Evolutionary conservation across 2,113 vertebrate species (phyloP).

Genomic region (Enhydra lutris): DNA sequence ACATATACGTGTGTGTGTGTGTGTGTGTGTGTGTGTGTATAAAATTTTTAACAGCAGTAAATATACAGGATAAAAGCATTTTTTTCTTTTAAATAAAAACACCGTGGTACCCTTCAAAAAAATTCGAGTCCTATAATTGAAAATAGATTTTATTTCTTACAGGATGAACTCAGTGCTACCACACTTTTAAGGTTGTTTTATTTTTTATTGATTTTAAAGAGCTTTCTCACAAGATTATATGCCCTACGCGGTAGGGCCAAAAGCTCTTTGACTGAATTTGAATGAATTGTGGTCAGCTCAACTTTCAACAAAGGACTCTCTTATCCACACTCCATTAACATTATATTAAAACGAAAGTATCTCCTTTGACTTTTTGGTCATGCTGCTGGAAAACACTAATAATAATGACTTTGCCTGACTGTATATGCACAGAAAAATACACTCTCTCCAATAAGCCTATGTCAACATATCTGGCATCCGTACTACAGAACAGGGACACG

Average conservation of each 20-base stretch:
- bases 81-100: constrained; percentile 30
- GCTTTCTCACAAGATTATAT: constrained; percentile 52
- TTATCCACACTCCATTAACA: constrained; percentile 9
- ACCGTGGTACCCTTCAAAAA: constrained; percentile 2
- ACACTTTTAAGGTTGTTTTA: constrained; percentile 35
- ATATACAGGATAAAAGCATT: not conserved
- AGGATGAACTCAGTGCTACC: constrained; percentile 37
- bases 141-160: constrained; percentile 22
- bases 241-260: not conserved
- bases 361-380: not conserved
- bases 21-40: not conserved
- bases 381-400: not conserved
- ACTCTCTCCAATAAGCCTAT: not conserved
- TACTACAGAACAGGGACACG: not conserved
- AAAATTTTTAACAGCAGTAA: not conserved
- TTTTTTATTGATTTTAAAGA: constrained; percentile 54
- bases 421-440: not conserved
- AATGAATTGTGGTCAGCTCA: constrained; percentile 35
- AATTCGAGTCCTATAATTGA: constrained; percentile 28
- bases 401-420: not conserved
- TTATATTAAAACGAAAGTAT: not conserved
- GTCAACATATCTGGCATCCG: not conserved
- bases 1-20: not conserved
- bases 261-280: constrained; percentile 36
- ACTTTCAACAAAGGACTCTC: constrained; percentile 11